Base-by-base conservation (phyloP, 2,113 vertebrate genomes). In the Plotosus lineatus region DNA sequence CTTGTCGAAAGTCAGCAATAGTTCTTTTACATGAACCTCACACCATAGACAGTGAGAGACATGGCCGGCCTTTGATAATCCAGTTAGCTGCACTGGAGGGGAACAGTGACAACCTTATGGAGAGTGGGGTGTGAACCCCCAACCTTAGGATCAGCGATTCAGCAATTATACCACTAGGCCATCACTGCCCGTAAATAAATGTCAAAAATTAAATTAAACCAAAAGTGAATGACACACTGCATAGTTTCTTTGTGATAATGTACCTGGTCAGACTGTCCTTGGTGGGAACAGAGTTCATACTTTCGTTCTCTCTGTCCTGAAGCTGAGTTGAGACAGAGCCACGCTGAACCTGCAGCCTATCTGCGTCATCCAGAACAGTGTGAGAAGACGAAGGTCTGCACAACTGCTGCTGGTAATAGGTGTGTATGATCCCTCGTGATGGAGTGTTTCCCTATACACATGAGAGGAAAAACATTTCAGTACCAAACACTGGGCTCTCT, bases 391-490 rank as follows among this genome's bases (percentile, higher is more conserved):
- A 91, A 68, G 92, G 93, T 38, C 82, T 86, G 92, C 94, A 94
- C 85, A 98, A 95, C 82, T 98, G 96, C 84, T 95, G 94, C 85
- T 97, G 95, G 86, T 98, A 98, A 90, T 96, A 96, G 88, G 94
- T 85, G 40, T 95, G 96, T 90, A 98, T 95, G 74, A 95, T 96
- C 76, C 97, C 96, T 68, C 96, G 92, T 0, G 94, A 96, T 0
- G 97, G 97, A 77, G 94, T 91, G 0, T 95, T 94, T 19, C 97
- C 97, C 97, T 98, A 87, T 50, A 58, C 17, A 75, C 6, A 31
- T n/a, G 12, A 56, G 15, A 26, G 14, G 14, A 48, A 28, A 51
- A 31, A 21, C 8, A 72, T 72, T 75, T 53, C 50, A 74, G 28
- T 19, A 73, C 31, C 28, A 23, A 2, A 50, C 17, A 36, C 7